These are phyloP conservation scores for Didymodactylos carnosus DNA, from an alignment of 2,888 invertebrate species.

Conservation along the genomic window DNA sequence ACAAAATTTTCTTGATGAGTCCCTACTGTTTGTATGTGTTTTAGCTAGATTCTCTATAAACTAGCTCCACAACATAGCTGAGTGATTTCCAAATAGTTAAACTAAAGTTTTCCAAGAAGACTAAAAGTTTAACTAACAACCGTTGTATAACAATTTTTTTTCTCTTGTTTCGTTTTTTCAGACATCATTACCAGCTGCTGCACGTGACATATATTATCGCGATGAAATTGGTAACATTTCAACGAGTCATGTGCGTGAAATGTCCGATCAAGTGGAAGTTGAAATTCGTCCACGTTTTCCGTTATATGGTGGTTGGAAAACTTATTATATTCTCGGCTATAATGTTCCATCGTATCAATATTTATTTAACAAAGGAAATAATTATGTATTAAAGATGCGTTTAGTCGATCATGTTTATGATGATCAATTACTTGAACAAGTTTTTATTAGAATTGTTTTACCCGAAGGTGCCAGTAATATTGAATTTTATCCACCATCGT, in stretches of 20 bases:
- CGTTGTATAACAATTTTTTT: no score
- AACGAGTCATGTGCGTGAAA: constrained; percentile 68
- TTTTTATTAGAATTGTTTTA: constrained; percentile 65
- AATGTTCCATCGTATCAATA: constrained; percentile 58
- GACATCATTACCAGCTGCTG: constrained; percentile 53
- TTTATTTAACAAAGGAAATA: constrained; percentile 51
- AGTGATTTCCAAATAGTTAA: no score
- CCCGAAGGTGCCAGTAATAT: constrained; percentile 75
- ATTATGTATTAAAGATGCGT: constrained; percentile 70
- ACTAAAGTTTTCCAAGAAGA: no score
- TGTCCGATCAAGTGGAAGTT: constrained; percentile 76
- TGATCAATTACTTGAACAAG: constrained; percentile 78
- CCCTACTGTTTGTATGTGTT: no score
- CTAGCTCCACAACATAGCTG: no score
- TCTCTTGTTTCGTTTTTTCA: constrained; percentile 20
- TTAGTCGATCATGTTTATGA: constrained; percentile 88
- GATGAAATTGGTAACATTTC: constrained; percentile 97
- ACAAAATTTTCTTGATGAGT: no score
- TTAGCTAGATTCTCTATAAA: no score
- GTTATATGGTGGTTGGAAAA: constrained; percentile 94
- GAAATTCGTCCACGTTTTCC: constrained; percentile 91
- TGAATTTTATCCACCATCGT: constrained; percentile 55
- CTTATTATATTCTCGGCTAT: constrained; percentile 69
- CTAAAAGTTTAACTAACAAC: no score
- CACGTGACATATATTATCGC: constrained; percentile 81